phyloP scores from a whole-genome alignment of 2,797 vertebrate species.

The Rhynchonycteris naso region DNA sequence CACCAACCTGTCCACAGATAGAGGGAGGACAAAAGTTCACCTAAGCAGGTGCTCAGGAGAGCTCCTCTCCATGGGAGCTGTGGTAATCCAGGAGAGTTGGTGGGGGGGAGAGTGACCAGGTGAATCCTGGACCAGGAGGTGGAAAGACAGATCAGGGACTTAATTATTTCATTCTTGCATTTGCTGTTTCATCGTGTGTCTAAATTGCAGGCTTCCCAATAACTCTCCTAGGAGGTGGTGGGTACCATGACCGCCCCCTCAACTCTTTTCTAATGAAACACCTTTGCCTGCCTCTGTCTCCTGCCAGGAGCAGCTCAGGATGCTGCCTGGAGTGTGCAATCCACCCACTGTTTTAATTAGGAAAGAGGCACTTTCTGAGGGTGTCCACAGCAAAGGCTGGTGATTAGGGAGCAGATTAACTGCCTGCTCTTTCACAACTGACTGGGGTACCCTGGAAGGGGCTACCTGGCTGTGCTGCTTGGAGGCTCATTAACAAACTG shows the following conservation, averaged over 20 bases:
- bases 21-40: not conserved
- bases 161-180: not conserved
- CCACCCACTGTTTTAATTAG: slow-evolving; percentile 82
- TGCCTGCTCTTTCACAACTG: slow-evolving; percentile 58
- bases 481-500: slow-evolving; percentile 29
- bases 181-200: not conserved
- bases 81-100: not conserved
- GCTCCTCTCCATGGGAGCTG: not conserved
- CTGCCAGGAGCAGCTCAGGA: slow-evolving; percentile 36
- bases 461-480: not conserved
- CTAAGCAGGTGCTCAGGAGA: not conserved
- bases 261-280: slow-evolving; percentile 66
- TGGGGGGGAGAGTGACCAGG: not conserved
- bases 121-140: not conserved
- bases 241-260: not conserved
- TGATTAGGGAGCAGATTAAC: slow-evolving; percentile 80
- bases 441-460: not conserved
- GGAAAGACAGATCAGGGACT: not conserved
- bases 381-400: slow-evolving; percentile 73
- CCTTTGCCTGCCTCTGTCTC: slow-evolving; percentile 60
- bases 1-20: not conserved
- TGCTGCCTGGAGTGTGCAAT: slow-evolving; percentile 66
- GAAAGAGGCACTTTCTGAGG: slow-evolving; percentile 75
- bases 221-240: not conserved
- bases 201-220: slow-evolving; percentile 11